These are phyloP conservation scores for Cryptomyrus ogoouensis DNA, from an alignment of 2,113 vertebrate genomes.

Conservation along the genomic window DNA sequence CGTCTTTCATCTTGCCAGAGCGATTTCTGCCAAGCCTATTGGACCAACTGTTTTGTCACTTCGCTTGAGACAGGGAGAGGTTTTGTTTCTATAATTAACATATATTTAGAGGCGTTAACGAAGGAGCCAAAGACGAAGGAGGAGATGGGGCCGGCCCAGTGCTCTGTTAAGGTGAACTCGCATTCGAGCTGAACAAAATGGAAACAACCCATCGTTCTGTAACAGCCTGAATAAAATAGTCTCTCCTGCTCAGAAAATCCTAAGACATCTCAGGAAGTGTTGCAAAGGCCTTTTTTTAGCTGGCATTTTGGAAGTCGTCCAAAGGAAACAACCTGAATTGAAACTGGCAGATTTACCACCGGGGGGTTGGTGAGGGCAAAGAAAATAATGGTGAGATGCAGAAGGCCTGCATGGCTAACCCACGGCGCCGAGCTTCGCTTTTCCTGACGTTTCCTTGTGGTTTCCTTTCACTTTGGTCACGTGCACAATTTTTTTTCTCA, in stretches of 20 bases:
- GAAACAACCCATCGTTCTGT: background rate
- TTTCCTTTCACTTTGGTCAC: background rate
- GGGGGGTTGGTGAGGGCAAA: background rate
- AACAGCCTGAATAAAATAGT: background rate
- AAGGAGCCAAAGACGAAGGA: background rate
- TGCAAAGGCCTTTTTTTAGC: background rate
- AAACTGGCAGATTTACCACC: background rate
- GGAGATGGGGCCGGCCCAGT: background rate
- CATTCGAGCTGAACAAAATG: background rate
- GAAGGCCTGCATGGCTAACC: background rate
- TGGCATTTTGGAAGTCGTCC: background rate
- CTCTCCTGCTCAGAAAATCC: background rate
- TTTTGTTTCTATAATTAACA: background rate
- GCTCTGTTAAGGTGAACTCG: background rate
- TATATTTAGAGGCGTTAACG: background rate
- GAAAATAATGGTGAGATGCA: background rate
- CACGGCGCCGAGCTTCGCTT: background rate
- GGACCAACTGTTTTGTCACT: background rate
- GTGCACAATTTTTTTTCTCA: background rate
- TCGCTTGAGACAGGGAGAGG: background rate
- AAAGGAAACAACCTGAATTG: background rate
- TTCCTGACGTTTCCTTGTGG: background rate
- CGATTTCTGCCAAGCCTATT: background rate
- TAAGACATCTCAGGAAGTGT: conserved; percentile 1
- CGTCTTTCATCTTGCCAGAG: background rate